Base-by-base conservation (phyloP, 2,888 invertebrate species). In the Seladonia tumulorum region DNA sequence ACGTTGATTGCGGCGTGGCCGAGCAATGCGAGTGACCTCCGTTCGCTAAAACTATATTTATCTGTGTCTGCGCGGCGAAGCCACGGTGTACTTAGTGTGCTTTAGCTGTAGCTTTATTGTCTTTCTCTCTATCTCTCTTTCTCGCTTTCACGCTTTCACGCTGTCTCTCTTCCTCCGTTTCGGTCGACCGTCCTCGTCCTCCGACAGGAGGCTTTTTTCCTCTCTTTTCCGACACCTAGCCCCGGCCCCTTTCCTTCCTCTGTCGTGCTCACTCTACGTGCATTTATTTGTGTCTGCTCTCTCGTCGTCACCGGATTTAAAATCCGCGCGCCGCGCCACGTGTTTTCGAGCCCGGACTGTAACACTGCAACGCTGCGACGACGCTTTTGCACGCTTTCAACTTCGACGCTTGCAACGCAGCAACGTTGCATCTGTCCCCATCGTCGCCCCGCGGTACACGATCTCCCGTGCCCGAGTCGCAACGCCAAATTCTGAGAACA, bases 11-110 rank as follows among this genome's bases (percentile, higher is more conserved):
- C 63, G 39, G 75, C 42, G 66, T 81, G 90, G 90, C 86, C 80
- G 86, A 88, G 92, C 90, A 90, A 92, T 93, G 93, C 93, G 93
- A 93, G 92, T 93, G 93, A 92, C 93, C 92, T 93, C 93, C 91
- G 93, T 93, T 92, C 90, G 91, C 91, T 88, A 92, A 92, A 93
- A 92, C 93, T 93, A 93, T 93, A 93, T 93, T 93, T 93, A 93
- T 93, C 92, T 93, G 92, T 93, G 92, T 70, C 87, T 53, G 73
- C 85, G 90, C 88, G 90, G 88, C 90, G 88, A 90, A 91, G 39
- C 39, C 92, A 83, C 92, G 90, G 85, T 90, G 93, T 92, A 91
- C 91, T 91, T 90, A 79, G 35, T 35, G 85, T 90, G 91, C 91
- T 93, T 92, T 91, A 86, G 91, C 91, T 93, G 91, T 91, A 85